phyloP scores from a whole-genome alignment of 2,888 invertebrate species.

The Philereme vetulata region DNA sequence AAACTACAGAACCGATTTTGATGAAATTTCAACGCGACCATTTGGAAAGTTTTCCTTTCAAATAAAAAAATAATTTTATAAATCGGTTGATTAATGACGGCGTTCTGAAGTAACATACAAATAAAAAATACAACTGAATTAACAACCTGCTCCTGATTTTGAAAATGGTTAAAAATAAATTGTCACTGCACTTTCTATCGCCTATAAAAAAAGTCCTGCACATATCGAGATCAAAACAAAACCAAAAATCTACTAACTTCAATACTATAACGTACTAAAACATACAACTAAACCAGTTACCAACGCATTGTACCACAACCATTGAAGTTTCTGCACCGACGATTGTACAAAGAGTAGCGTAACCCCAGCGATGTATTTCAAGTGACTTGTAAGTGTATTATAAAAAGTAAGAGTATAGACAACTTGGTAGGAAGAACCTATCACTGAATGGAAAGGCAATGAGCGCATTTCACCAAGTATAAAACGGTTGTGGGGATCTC shows the following conservation, averaged over 20 bases:
- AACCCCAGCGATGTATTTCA: slow-evolving; percentile 43
- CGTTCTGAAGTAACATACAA: too few relatives aligned
- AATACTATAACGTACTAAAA: slow-evolving; percentile 44
- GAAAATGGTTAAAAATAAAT: not conserved
- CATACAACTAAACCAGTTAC: slow-evolving; percentile 25
- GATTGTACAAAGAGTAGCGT: accelerated
- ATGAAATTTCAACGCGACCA: too few relatives aligned
- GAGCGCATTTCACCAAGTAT: slow-evolving; percentile 78
- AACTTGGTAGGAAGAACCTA: slow-evolving; percentile 58
- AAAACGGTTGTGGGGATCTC: slow-evolving; percentile 68
- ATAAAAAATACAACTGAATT: too few relatives aligned
- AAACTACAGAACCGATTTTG: too few relatives aligned
- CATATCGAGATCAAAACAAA: slow-evolving; percentile 56
- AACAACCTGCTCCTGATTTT: too few relatives aligned
- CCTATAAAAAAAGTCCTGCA: slow-evolving; percentile 52
- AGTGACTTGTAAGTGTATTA: not conserved
- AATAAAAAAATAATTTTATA: too few relatives aligned
- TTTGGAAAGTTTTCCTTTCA: too few relatives aligned
- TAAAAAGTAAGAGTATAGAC: slow-evolving; percentile 28
- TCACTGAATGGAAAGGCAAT: slow-evolving; percentile 78
- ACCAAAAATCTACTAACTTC: slow-evolving; percentile 59
- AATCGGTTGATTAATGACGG: too few relatives aligned
- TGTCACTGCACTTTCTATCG: slow-evolving; percentile 49
- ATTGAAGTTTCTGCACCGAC: slow-evolving; percentile 38
- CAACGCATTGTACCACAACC: slow-evolving; percentile 28